Percentiles rank a stretch among this genome's conserved stretches.
phyloP scores from a whole-genome alignment of 2,113 vertebrate genomes.

The Onychostruthus taczanowskii region DNA sequence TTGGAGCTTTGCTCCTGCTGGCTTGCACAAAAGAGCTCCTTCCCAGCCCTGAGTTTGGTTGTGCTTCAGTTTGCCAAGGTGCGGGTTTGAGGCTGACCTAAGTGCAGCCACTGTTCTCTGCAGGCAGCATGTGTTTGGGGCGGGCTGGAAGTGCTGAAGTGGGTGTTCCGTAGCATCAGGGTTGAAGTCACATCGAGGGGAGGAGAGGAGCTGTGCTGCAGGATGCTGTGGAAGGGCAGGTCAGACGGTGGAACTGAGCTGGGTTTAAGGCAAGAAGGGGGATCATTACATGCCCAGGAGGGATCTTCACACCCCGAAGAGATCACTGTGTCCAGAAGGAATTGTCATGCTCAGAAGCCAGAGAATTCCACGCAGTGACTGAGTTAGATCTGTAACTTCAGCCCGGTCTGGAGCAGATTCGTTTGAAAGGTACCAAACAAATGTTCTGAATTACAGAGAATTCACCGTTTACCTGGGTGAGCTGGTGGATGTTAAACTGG shows the following conservation, averaged over 20 bases:
- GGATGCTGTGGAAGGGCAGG: background rate
- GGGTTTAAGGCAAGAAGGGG: background rate
- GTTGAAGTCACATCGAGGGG: rapidly evolving
- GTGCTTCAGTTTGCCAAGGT: background rate
- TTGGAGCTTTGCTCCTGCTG: background rate
- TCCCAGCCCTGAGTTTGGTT: background rate
- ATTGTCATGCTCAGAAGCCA: background rate
- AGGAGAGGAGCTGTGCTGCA: background rate
- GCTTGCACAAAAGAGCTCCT: background rate
- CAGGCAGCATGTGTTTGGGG: background rate
- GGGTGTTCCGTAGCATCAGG: background rate
- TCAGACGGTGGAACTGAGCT: background rate
- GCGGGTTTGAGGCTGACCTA: background rate
- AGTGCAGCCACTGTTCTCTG: background rate
- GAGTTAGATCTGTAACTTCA: background rate
- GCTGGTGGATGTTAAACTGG: background rate
- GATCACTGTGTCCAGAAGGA: background rate
- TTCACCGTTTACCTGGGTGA: background rate
- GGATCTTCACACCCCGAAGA: background rate
- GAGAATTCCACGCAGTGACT: background rate
- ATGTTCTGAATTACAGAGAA: background rate
- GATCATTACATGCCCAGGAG: background rate
- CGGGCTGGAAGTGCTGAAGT: background rate
- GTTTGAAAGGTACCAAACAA: background rate
- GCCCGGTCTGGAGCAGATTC: background rate